phyloP scores from a whole-genome alignment of 2,113 vertebrate species.

The Megaceryle maxima region DNA sequence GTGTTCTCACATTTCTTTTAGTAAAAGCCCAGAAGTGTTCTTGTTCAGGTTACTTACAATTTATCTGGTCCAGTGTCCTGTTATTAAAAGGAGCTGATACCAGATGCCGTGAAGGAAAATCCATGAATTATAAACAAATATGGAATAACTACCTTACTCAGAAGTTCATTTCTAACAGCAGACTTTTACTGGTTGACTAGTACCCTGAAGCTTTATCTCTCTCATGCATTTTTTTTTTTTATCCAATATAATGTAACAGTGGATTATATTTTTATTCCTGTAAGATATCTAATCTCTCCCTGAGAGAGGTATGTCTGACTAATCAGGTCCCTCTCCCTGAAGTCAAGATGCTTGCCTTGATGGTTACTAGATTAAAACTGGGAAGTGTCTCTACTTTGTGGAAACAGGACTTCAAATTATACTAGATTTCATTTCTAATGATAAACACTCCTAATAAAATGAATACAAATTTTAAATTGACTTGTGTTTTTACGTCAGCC shows the following conservation, averaged over 20 bases:
- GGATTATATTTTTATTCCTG: neutral
- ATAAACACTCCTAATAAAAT: neutral
- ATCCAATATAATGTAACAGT: neutral
- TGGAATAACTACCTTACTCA: neutral
- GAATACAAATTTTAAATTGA: neutral
- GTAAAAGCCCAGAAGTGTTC: neutral
- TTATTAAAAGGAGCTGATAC: neutral
- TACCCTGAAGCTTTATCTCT: neutral
- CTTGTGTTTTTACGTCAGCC: constrained; percentile 31
- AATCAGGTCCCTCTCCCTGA: neutral
- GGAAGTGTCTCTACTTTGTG: neutral
- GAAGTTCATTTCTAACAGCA: neutral
- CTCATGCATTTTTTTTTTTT: neutral
- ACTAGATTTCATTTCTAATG: neutral
- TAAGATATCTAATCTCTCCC: neutral
- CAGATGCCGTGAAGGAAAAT: neutral
- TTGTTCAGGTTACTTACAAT: neutral
- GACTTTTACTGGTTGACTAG: neutral
- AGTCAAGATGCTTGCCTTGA: neutral
- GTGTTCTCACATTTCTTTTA: neutral
- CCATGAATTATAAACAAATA: neutral
- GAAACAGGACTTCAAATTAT: neutral
- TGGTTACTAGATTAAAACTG: neutral
- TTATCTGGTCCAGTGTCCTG: neutral
- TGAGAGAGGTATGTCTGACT: neutral